A percentile compares a stretch with the other conserved stretches of the same genome.
Conservation (phyloP, 2,797 vertebrate genomes). For the Parotocinclus haroldoi region DNA sequence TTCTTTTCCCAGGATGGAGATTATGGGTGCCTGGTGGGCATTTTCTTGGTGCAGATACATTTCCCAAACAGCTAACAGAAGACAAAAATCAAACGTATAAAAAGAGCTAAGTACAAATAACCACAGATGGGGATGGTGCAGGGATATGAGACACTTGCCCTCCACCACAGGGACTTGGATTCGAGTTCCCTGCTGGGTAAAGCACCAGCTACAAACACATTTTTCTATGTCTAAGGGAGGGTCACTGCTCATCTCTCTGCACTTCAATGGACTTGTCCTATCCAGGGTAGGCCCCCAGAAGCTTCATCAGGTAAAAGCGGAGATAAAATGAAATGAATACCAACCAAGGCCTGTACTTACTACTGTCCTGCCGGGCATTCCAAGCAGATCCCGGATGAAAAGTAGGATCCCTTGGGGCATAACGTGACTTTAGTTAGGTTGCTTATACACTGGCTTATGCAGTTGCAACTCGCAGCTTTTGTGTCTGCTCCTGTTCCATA, state of each 20-base stretch:
- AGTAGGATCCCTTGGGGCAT: constrained; percentile 73
- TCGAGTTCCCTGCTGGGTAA: too few relatives aligned
- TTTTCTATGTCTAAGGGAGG: too few relatives aligned
- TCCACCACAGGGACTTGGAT: too few relatives aligned
- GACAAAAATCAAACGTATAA: background rate
- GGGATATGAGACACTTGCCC: too few relatives aligned
- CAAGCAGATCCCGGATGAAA: constrained; percentile 68
- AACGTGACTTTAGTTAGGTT: constrained; percentile 40
- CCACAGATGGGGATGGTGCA: too few relatives aligned
- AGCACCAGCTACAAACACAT: too few relatives aligned
- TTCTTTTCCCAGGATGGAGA: constrained; percentile 63
- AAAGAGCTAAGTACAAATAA: background rate
- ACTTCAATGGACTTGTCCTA: too few relatives aligned
- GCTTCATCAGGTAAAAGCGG: too few relatives aligned
- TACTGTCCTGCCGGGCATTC: constrained; percentile 79
- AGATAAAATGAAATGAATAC: background rate
- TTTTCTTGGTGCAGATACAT: constrained; percentile 66
- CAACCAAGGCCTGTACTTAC: constrained; percentile 65
- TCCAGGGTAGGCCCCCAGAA: background rate
- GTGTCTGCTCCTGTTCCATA: constrained; percentile 27
- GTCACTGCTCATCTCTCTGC: too few relatives aligned
- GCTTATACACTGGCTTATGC: constrained; percentile 36
- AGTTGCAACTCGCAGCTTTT: constrained; percentile 35
- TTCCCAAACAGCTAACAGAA: constrained; percentile 70
- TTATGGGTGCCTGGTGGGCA: constrained; percentile 76